Evolutionary conservation across 1,140 invertebrate genomes (phyloP).

Genomic region (Scylla paramamosain): DNA sequence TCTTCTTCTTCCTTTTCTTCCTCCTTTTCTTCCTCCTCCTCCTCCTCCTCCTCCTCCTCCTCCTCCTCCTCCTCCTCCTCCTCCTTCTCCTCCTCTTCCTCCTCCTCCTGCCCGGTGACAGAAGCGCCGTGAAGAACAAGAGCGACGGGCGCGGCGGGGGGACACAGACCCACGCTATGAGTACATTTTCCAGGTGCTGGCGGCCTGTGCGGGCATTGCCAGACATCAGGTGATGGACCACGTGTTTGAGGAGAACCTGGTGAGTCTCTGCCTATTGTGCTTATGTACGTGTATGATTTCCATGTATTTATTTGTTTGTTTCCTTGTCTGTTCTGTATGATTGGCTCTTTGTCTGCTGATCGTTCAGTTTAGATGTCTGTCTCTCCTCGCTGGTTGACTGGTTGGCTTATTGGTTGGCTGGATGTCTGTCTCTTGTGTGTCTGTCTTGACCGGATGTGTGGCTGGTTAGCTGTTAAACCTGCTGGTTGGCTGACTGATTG

Average conservation of each 20-base stretch:
- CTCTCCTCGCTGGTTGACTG: too few species aligned
- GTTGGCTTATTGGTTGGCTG: too few species aligned
- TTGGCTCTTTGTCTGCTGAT: background rate
- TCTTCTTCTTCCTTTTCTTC: background rate
- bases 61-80: background rate
- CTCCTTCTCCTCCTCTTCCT: background rate
- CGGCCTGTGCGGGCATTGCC: slow-evolving; percentile 89
- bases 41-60: background rate
- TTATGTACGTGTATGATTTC: background rate
- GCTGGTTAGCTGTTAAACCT: too few species aligned
- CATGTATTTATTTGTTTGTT: slow-evolving; percentile 31
- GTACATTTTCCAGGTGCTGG: slow-evolving; percentile 92
- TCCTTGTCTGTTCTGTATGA: background rate
- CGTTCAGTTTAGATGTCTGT: background rate
- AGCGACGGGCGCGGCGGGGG: slow-evolving; percentile 90
- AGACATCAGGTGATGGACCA: slow-evolving; percentile 91
- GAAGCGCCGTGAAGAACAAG: slow-evolving; percentile 93
- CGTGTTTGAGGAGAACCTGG: slow-evolving; percentile 93
- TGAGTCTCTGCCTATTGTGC: slow-evolving; percentile 78
- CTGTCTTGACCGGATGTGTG: too few species aligned
- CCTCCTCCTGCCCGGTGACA: slow-evolving; percentile 79
- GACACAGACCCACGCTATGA: slow-evolving; percentile 94
- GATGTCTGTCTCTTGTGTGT: too few species aligned
- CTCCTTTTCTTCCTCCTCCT: background rate
- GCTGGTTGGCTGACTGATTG: too few species aligned